Percentiles rank a stretch among this genome's conserved stretches.
Conservation (phyloP, 2,797 vertebrate genomes). For the Melanotaenia maccullochi region DNA sequence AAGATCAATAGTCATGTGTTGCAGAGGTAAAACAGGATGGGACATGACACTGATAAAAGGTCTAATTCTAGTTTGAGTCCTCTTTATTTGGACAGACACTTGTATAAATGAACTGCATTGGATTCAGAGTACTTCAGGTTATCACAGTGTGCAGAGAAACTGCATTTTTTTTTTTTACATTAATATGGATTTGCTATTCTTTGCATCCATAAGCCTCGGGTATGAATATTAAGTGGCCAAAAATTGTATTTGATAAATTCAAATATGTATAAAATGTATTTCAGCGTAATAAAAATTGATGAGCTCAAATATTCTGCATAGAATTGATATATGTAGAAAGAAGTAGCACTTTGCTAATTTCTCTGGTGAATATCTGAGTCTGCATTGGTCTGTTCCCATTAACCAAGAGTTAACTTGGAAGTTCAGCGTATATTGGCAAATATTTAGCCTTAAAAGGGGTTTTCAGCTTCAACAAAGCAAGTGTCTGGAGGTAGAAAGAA, state of each 20-base stretch:
- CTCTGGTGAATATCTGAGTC: conserved; percentile 9
- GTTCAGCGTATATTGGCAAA: conserved; percentile 52
- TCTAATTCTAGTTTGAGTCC: conserved; percentile 55
- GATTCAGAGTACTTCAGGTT: conserved; percentile 12
- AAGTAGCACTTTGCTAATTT: neutral
- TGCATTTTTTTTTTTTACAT: neutral
- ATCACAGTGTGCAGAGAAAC: conserved; percentile 1
- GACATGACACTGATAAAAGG: conserved; percentile 73
- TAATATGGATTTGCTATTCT: neutral
- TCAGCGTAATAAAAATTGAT: neutral
- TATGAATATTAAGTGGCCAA: neutral
- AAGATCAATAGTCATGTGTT: conserved; percentile 91
- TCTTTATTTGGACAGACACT: conserved; percentile 54
- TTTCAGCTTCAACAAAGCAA: conserved; percentile 63
- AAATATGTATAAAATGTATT: neutral
- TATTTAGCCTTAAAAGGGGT: conserved; percentile 64
- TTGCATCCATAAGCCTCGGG: neutral
- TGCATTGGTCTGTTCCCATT: conserved; percentile 24
- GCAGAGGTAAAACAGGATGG: conserved; percentile 77
- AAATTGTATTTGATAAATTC: neutral
- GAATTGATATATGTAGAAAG: neutral
- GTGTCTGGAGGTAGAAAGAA: conserved; percentile 59
- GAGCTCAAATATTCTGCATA: neutral
- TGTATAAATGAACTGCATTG: conserved; percentile 6
- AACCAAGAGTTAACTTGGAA: conserved; percentile 52